Evolutionary conservation across 2,113 vertebrate genomes (phyloP), one percentile per base, ranked within the genome.

Genomic region (Brachyhypopomus occidentalis): DNA sequence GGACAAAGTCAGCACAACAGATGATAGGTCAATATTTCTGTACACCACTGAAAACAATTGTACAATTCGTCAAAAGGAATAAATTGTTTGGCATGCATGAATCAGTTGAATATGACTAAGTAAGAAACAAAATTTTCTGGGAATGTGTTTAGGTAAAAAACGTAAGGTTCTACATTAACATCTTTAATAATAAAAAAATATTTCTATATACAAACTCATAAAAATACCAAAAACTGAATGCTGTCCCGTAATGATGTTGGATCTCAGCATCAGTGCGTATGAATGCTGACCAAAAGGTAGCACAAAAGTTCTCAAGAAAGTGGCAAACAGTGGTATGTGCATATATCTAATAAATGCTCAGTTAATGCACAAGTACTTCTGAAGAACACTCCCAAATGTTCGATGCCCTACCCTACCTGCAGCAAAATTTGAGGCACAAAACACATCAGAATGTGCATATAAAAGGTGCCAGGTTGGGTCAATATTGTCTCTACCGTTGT

Each of bases 401-500:
- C 12, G 34, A 45, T 69, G 45, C 30, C 64, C 58, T 14, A 41
- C 20, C 36, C n/a, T 3, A 41, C 9, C 66, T 20, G 22, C 5
- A 4, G 20, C 14, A 7, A 27, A 16, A 52, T 63, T 36, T 27
- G 30, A 69, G 27, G 9, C 7, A 0, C 38, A 38, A 78, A 69
- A 70, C 63, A 56, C 30, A 12, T 38, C 23, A 34, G 2, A 11
- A 22, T 23, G 45, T n/a, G 45, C 19, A 11, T 16, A 25, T 17
- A 36, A 67, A 70, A 70, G 20, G 64, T 78, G 48, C 20, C 55
- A 25, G 27, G 4, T 48, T 58, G 14, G n/a, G 64, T 69, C 63
- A 70, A 70, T 78, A 58, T 78, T 69, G 58, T 78, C 48, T 69
- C 30, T 69, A 1, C 1, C 30, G 63, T 23, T 38, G 63, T 70